Percentiles rank a stretch among this genome's conserved stretches.
phyloP scores from a whole-genome alignment of 2,888 invertebrate species.

The Stenchaetothrips biformis region DNA sequence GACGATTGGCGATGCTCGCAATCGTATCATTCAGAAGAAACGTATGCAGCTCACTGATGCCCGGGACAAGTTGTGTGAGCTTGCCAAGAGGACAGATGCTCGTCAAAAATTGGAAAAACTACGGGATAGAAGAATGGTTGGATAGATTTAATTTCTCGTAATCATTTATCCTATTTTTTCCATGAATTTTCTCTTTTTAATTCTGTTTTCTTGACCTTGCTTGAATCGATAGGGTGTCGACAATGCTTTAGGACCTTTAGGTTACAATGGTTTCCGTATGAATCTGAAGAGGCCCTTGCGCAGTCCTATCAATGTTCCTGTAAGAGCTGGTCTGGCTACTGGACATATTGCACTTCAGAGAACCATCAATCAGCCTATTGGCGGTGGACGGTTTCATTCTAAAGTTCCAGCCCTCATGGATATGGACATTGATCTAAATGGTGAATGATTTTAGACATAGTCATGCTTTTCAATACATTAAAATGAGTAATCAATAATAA shows the following conservation, averaged over 20 bases:
- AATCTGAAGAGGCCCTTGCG: neutral
- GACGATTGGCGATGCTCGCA: constrained; percentile 61
- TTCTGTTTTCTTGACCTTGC: neutral
- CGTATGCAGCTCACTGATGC: constrained; percentile 72
- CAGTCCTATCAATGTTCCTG: neutral
- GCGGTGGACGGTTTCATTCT: neutral
- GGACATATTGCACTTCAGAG: neutral
- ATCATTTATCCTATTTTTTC: neutral
- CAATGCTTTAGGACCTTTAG: neutral
- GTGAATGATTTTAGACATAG: neutral
- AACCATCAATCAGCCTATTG: neutral
- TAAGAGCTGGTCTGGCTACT: neutral
- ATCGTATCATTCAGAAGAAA: constrained; percentile 73
- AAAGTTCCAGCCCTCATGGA: constrained; percentile 13
- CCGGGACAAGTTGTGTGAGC: constrained; percentile 69
- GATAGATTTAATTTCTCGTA: neutral
- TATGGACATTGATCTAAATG: constrained; percentile 1
- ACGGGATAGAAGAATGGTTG: constrained; percentile 46
- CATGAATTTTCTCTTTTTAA: neutral
- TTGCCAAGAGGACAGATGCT: constrained; percentile 70
- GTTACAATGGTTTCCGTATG: neutral
- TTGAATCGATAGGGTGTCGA: neutral
- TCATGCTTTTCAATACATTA: neutral
- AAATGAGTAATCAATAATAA: neutral
- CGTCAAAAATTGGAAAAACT: constrained; percentile 65